Evolutionary conservation across 1,140 invertebrate genomes (phyloP).

Genomic region (Dolichoris vasculosae): DNA sequence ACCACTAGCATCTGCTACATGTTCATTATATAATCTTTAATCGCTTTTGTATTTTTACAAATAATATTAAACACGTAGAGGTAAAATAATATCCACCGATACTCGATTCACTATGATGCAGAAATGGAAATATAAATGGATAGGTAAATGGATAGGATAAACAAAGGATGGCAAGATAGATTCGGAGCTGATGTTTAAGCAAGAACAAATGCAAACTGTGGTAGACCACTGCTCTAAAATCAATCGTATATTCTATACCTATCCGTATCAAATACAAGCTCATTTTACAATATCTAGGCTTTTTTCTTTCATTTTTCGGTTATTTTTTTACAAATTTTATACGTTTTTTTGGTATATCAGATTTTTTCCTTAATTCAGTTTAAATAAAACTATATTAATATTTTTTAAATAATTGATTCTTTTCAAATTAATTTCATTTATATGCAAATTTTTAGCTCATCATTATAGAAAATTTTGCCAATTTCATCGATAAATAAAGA

Average conservation of each 20-base stretch:
- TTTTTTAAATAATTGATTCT: neutral
- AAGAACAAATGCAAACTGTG: conserved; percentile 36
- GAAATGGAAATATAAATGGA: neutral
- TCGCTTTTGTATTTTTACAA: neutral
- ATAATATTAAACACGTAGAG: neutral
- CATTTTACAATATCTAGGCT: neutral
- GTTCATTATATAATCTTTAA: no score
- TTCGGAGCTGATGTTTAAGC: neutral
- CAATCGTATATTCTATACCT: conserved; percentile 25
- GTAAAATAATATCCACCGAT: neutral
- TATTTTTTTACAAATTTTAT: neutral
- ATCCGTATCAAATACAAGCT: neutral
- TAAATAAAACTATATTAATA: neutral
- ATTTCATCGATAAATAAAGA: no score
- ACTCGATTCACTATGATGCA: neutral
- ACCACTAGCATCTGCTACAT: no score
- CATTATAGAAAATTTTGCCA: no score
- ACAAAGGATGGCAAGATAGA: neutral
- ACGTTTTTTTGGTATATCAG: neutral
- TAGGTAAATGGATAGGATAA: neutral
- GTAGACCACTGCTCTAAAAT: conserved; percentile 28
- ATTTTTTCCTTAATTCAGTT: neutral
- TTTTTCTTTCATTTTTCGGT: neutral
- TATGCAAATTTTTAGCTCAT: no score
- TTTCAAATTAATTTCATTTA: neutral